Conservation (phyloP, 2,888 invertebrate species). For the Melinaea menophilus region DNA sequence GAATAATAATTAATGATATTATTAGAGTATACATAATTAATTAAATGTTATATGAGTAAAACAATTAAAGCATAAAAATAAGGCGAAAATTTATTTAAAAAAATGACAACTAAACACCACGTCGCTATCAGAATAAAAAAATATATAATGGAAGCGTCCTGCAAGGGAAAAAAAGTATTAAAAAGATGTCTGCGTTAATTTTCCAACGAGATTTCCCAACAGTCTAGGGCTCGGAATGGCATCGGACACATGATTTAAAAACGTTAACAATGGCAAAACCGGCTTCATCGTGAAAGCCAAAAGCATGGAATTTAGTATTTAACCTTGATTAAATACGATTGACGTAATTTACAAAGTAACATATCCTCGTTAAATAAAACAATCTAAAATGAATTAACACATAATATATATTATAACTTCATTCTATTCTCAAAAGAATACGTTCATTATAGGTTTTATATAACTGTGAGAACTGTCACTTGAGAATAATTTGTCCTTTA, state of each 20-base stretch:
- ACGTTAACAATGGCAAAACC: slow-evolving; percentile 70
- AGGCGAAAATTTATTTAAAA: slow-evolving; percentile 48
- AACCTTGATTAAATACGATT: slow-evolving; percentile 23
- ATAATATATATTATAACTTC: too few species aligned
- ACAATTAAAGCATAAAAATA: slow-evolving; percentile 27
- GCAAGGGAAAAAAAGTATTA: slow-evolving; percentile 61
- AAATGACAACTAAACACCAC: slow-evolving; percentile 60
- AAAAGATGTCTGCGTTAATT: slow-evolving; percentile 71
- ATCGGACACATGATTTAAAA: slow-evolving; percentile 76
- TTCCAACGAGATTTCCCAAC: slow-evolving; percentile 75
- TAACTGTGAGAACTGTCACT: slow-evolving; percentile 44
- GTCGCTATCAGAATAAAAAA: slow-evolving; percentile 70
- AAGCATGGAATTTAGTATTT: slow-evolving; percentile 37
- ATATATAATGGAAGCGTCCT: slow-evolving; percentile 67
- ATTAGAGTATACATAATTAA: neutral
- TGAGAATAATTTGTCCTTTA: slow-evolving; percentile 61
- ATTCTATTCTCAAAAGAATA: too few species aligned
- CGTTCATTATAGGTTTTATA: too few species aligned
- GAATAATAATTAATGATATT: too few species aligned
- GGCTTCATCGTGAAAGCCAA: slow-evolving; percentile 66
- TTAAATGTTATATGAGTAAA: slow-evolving; percentile 8
- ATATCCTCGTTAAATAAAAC: too few species aligned
- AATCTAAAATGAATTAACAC: too few species aligned
- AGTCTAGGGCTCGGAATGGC: slow-evolving; percentile 53
- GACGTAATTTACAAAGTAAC: too few species aligned